Evolutionary conservation across 2,888 invertebrate genomes (phyloP), one percentile per base, ranked within the genome.

Genomic region (Erynnis tages): DNA sequence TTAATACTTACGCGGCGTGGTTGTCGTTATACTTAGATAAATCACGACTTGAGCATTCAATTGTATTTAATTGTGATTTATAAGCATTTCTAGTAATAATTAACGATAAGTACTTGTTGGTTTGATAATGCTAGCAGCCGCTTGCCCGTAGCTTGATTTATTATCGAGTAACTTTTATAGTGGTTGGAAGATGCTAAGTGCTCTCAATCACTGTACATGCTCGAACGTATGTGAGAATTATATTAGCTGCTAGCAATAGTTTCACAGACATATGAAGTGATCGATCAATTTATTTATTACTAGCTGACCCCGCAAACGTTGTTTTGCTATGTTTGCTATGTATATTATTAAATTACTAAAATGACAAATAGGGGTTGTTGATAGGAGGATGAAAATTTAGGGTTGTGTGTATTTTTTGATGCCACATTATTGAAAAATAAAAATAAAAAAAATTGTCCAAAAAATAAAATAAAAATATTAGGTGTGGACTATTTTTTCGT

Each of bases 51-150:
- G 35, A 27, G 21, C 19, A 50, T 43, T 50, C 43, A 27, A 50
- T 43, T 50, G 34, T 23, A 25, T 49, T 48, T 40, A 48, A 50
- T 41, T 43, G 41, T 27, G 35, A 50, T 50, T 43, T 50, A 50
- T 50, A 34, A 49, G 23, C 32, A 34, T 50, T 34, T 43, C 27
- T 1, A 44, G 44, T 44, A 47, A 43, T 27, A 29, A 43, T 35
- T 14, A 50, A 43, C 34, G 27, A 35, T 50, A 34, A 27, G 43
- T 34, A 11, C 16, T 27, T 14, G 27, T 43, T 27, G 13, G 17
- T 49, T 32, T 11, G 49, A 37, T 37, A 37, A 47, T 47, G 11
- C 35, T 17, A 27, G 16, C 46, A 25, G 46, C 35, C 17, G 46
- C 34, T 13, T 29, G 19, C 14, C 38, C 27, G 27, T 19, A 30